A percentile compares a stretch with the other conserved stretches of the same genome.
Evolutionary conservation across 2,888 invertebrate species (phyloP).

Genomic region (Machimus rusticus): DNA sequence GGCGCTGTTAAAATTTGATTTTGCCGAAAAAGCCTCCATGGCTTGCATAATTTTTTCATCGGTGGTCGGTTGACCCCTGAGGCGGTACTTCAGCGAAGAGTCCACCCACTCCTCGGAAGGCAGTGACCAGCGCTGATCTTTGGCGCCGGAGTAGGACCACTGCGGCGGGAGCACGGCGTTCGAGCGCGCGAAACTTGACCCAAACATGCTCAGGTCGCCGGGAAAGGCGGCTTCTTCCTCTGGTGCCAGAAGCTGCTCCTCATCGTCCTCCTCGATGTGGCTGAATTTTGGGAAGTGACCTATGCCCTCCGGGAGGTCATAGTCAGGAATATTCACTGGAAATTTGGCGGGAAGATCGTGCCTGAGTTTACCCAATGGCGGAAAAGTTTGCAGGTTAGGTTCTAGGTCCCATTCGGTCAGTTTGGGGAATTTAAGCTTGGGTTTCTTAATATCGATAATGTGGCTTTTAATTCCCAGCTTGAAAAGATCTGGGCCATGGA

Average conservation of each 20-base stretch:
- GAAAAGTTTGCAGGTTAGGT: neutral
- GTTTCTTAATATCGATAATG: neutral
- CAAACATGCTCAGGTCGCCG: neutral
- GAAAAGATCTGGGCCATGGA: neutral
- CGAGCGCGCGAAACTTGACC: neutral
- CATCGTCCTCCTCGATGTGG: conserved; percentile 14
- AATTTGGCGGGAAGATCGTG: neutral
- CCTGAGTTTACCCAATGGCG: neutral
- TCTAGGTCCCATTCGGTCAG: neutral
- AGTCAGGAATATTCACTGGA: neutral
- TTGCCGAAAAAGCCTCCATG: neutral
- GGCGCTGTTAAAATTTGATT: conserved; percentile 4
- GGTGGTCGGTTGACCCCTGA: neutral
- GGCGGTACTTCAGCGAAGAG: neutral
- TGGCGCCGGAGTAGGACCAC: neutral
- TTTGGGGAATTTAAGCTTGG: conserved; percentile 3
- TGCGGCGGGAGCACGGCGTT: neutral
- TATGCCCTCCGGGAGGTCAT: neutral
- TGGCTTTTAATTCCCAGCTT: conserved; percentile 4
- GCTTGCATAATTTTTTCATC: conserved; percentile 15
- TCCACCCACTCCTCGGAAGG: neutral
- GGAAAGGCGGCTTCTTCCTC: neutral
- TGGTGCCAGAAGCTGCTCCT: neutral
- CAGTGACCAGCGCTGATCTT: neutral
- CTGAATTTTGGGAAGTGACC: neutral